Evolutionary conservation across 2,888 invertebrate species (phyloP), one percentile per base, ranked within the genome.

Genomic region (Heliconius cydno): DNA sequence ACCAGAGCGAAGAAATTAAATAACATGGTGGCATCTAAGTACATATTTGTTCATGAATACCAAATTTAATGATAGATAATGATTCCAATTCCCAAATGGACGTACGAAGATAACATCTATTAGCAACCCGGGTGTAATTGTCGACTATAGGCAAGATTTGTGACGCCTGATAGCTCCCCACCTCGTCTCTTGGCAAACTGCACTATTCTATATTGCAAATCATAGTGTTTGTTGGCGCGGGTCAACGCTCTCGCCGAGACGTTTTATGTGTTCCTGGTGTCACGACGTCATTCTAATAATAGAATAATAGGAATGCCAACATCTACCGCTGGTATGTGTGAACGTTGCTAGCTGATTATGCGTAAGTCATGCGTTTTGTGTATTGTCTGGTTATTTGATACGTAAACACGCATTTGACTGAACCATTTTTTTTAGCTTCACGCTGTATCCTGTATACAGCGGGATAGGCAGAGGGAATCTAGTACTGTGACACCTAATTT

Each of bases 221-320:
- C 93, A 93, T 92, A 92, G 88, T 86, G 89, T 93, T 92, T 92
- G 92, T 93, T 94, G 90, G 92, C 92, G 90, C 89, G 91, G 94
- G 95, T 94, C 94, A 94, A 92, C 90, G 94, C 91, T 90, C 94
- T 90, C 90, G 87, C 85, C 86, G 88, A 87, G 87, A 91, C 92
- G 89, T 92, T 93, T 93, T 92, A 93, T 94, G 91, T 93, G 92
- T 94, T 94, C 93, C 95, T 94, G 91, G 92, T 94, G 94, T 94
- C 94, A 93, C 92, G 89, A 90, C 91, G 91, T 92, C 91, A 90
- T 89, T 90, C 93, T 93, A 94, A 92, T 94, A 94, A 94, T 94
- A 94, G 94, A 88, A 88, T 88, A 87, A 93, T 92, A 91, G 92
- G 91, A 94, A 94, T 93, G 92, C 87, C 89, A 90, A 88, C 89